phyloP scores from a whole-genome alignment of 2,797 vertebrate species.

The Myotis findleyi region DNA sequence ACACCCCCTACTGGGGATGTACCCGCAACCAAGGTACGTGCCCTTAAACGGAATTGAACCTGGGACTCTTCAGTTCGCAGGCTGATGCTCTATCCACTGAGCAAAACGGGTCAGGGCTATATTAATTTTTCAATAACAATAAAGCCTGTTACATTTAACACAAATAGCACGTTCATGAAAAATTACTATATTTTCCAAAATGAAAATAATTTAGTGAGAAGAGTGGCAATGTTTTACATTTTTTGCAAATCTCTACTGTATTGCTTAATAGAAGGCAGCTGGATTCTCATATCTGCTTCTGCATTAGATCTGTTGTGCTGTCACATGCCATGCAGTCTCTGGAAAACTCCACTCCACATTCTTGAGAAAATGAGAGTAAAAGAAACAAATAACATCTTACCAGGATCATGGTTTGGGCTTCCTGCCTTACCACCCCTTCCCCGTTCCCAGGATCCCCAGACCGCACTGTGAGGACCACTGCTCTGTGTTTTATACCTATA shows the following conservation, averaged over 20 bases:
- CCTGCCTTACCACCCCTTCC: not conserved
- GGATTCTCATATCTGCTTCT: conserved; percentile 52
- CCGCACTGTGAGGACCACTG: not conserved
- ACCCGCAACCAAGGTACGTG: no score
- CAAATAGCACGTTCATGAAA: conserved; percentile 49
- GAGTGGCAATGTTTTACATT: conserved; percentile 36
- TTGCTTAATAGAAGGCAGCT: conserved; percentile 61
- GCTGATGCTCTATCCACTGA: no score
- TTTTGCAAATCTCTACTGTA: conserved; percentile 56
- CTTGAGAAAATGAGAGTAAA: conserved; percentile 53
- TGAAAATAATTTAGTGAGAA: conserved; percentile 45
- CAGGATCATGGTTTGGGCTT: not conserved
- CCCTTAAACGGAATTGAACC: no score
- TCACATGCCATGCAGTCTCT: conserved; percentile 18
- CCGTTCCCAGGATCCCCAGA: not conserved
- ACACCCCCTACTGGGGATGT: no score
- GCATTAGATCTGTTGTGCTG: conserved; percentile 52
- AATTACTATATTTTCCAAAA: conserved; percentile 49
- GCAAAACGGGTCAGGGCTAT: no score
- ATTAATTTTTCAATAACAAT: not conserved
- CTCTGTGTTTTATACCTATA: conserved; percentile 11
- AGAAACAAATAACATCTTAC: conserved; percentile 39
- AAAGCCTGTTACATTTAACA: conserved; percentile 1
- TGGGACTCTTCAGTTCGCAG: no score
- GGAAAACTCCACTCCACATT: conserved; percentile 56